A percentile compares a stretch with the other conserved stretches of the same genome.
Conservation (phyloP, 2,888 invertebrate species). For the Dusona sp. region DNA sequence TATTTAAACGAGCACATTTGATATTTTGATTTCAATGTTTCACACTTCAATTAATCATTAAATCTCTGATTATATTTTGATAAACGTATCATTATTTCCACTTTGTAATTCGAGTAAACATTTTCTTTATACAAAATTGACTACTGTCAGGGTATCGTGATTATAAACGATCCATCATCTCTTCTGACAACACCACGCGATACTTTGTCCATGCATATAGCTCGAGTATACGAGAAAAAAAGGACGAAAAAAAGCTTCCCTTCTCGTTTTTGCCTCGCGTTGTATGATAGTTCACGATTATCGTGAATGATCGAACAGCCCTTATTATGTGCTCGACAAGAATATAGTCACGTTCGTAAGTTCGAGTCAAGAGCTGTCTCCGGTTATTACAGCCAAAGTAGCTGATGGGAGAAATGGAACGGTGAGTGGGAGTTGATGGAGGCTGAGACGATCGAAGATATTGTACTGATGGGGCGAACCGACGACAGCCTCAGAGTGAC, state of each 20-base stretch:
- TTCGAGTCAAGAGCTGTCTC: conserved; percentile 43
- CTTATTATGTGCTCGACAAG: conserved; percentile 30
- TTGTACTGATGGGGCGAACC: conserved; percentile 57
- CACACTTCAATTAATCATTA: not conserved
- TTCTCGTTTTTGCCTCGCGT: not conserved
- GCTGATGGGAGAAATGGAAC: conserved; percentile 37
- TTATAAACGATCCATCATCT: conserved; percentile 20
- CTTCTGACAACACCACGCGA: conserved; percentile 14
- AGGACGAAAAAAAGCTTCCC: not conserved
- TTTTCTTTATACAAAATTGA: not conserved
- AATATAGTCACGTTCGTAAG: conserved; percentile 53
- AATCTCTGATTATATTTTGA: not conserved
- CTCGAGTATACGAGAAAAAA: conserved; percentile 13
- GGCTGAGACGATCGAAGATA: conserved; percentile 54
- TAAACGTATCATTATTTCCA: not conserved
- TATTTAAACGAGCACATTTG: not conserved
- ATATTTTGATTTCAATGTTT: not conserved
- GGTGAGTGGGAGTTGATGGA: conserved; percentile 9
- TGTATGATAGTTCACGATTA: conserved; percentile 41
- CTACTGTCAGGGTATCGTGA: not conserved
- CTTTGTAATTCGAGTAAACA: not conserved
- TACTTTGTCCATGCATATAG: not conserved
- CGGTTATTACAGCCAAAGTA: conserved; percentile 51
- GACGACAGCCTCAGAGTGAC: conserved; percentile 58
- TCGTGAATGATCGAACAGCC: conserved; percentile 52